Base-by-base conservation (phyloP, 2,888 invertebrate species). In the Lymantria monacha region DNA sequence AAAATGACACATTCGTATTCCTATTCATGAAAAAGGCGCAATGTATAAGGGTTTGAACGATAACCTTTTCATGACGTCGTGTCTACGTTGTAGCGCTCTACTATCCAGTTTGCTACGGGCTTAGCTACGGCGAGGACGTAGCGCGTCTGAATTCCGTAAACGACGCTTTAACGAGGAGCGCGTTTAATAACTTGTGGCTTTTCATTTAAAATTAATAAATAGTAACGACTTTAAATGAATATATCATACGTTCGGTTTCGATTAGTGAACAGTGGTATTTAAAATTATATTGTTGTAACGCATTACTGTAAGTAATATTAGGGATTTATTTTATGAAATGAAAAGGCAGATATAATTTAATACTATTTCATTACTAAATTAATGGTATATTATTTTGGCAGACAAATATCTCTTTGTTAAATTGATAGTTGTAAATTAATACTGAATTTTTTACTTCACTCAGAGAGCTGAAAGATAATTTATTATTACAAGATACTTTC, bases 11-110 rank as follows among this genome's bases (percentile, higher is more conserved):
- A 87, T 82, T 83, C 82, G 79, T 80, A 83, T 76, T 80, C 72
- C 76, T 83, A 80, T 85, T 85, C 83, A 84, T 72, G 79, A 79
- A 83, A 84, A 85, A 86, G 81, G 84, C 83, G 83, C 79, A 81
- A 79, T 79, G 86, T 76, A 83, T 85, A 86, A 85, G 76, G 76
- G 85, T 75, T 83, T 81, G 76, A 80, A 70, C 65, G 75, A 82
- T 81, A 83, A 86, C 86, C 87, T 87, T 86, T 87, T 85, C 85
- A 81, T 77, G 72, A 73, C 71, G 76, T 67, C 66, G 69, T 53
- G 73, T 65, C 72, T 72, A 70, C 72, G 65, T 46, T 61, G 79
- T 74, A 73, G 74, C 70, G 80, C 60, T 79, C 78, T 79, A 78
- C 79, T 2, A 22, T 67, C 70, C 83, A 86, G 86, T 87, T 69